A percentile compares a stretch with the other conserved stretches of the same genome.
These are phyloP conservation scores for Melipona bicolor DNA, from an alignment of 2,888 invertebrate genomes.

Conservation along the genomic window DNA sequence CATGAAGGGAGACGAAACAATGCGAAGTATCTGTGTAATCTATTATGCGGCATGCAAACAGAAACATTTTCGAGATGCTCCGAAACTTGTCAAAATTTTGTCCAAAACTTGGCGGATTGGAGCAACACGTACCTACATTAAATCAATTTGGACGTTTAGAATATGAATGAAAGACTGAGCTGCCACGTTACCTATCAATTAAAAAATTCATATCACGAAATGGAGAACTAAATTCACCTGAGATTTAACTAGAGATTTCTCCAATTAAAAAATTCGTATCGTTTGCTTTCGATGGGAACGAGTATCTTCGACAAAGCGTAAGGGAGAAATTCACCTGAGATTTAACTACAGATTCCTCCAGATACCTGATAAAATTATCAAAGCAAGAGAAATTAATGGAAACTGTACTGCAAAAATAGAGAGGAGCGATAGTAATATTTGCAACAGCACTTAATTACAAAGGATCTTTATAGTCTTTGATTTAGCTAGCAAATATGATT, in stretches of 20 bases:
- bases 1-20: not conserved
- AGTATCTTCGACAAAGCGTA: not conserved
- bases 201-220: not conserved
- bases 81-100: not conserved
- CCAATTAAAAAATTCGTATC: not conserved
- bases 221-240: not conserved
- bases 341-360: not conserved
- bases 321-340: not conserved
- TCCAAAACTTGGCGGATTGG: not conserved
- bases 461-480: slow-evolving; percentile 54
- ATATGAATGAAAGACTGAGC: not conserved
- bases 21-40: not conserved
- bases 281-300: too few species aligned
- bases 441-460: slow-evolving; percentile 61
- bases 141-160: not conserved
- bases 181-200: not conserved
- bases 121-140: not conserved
- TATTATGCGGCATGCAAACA: not conserved
- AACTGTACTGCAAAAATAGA: slow-evolving; percentile 38
- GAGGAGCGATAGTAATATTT: slow-evolving; percentile 33
- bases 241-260: slow-evolving; percentile 9
- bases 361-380: slow-evolving; percentile 29
- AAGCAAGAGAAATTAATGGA: slow-evolving; percentile 56
- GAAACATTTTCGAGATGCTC: not conserved
- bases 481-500: slow-evolving; percentile 3